Percentiles rank a stretch among this genome's conserved stretches.
Conservation (phyloP, 2,113 vertebrate genomes). For the Ammospiza caudacuta region DNA sequence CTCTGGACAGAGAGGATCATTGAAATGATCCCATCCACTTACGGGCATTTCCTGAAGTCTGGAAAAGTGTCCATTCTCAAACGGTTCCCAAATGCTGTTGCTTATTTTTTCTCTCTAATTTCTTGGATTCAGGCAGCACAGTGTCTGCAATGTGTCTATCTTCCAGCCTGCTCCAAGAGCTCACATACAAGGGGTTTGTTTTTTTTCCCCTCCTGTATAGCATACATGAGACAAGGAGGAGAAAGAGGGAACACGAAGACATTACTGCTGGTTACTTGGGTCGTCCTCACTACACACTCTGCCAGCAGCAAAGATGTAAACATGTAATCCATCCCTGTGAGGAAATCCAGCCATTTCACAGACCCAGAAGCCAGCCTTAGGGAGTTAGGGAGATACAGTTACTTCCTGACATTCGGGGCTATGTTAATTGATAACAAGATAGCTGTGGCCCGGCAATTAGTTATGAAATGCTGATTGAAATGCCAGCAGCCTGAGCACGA, state of each 20-base stretch:
- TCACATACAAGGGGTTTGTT: fast-evolving
- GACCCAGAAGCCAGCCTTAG: conserved; percentile 19
- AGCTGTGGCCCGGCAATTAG: conserved; percentile 39
- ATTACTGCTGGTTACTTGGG: not conserved
- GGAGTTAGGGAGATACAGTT: conserved; percentile 46
- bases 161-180: not conserved
- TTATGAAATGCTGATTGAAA: conserved; percentile 53
- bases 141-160: not conserved
- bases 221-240: not conserved
- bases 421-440: conserved; percentile 59
- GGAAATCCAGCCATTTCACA: conserved; percentile 59
- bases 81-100: not conserved
- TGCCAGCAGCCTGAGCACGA: not conserved
- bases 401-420: conserved; percentile 64
- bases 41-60: not conserved
- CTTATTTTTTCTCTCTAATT: not conserved
- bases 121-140: not conserved
- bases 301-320: conserved; percentile 29
- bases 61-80: not conserved
- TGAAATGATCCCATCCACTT: not conserved
- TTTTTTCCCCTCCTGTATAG: not conserved
- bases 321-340: conserved; percentile 48
- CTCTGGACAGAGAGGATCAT: not conserved
- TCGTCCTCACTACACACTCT: not conserved
- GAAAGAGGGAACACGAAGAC: not conserved